Conservation (phyloP, 2,888 invertebrate species). For the Epicampocera succincta region DNA sequence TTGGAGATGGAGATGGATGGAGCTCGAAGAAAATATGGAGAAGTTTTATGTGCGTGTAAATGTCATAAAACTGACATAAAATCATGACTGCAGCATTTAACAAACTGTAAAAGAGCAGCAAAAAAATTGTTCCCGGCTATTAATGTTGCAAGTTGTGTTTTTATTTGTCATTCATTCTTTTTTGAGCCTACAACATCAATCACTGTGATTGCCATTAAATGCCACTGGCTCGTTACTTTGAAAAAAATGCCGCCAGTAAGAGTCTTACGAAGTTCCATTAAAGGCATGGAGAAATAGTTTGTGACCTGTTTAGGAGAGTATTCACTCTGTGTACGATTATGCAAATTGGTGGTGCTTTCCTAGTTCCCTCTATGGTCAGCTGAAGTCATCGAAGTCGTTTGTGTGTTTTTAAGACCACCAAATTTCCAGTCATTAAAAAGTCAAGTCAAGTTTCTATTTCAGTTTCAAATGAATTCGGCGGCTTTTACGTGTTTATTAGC, state of each 20-base stretch:
- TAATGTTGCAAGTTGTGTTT: conserved; percentile 31
- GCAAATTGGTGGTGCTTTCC: background rate
- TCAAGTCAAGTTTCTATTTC: conserved; percentile 48
- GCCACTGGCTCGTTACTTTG: conserved; percentile 52
- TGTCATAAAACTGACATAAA: conserved; percentile 68
- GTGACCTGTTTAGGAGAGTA: conserved; percentile 15
- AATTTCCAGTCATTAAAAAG: conserved; percentile 46
- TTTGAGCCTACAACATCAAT: conserved; percentile 62
- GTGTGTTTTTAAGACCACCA: conserved; percentile 34
- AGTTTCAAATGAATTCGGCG: conserved; percentile 53
- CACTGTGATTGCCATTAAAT: conserved; percentile 67
- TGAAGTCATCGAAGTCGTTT: conserved; percentile 44
- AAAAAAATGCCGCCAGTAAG: conserved; percentile 51
- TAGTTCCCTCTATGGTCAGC: conserved; percentile 26
- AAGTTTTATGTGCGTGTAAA: conserved; percentile 68
- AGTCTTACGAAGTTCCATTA: conserved; percentile 58
- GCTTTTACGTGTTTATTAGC: conserved; percentile 38
- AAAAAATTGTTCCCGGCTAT: conserved; percentile 28
- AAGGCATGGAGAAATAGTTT: background rate
- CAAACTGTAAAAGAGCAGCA: conserved; percentile 32
- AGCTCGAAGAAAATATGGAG: conserved; percentile 27
- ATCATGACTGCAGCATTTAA: conserved; percentile 58
- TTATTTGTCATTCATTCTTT: conserved; percentile 43
- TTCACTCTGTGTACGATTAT: conserved; percentile 10
- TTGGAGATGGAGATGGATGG: conserved; percentile 10